Percentiles rank a stretch among this genome's conserved stretches.
phyloP scores from a whole-genome alignment of 35 echinoderm and acorn worm species.

The Amphiura filiformis region DNA sequence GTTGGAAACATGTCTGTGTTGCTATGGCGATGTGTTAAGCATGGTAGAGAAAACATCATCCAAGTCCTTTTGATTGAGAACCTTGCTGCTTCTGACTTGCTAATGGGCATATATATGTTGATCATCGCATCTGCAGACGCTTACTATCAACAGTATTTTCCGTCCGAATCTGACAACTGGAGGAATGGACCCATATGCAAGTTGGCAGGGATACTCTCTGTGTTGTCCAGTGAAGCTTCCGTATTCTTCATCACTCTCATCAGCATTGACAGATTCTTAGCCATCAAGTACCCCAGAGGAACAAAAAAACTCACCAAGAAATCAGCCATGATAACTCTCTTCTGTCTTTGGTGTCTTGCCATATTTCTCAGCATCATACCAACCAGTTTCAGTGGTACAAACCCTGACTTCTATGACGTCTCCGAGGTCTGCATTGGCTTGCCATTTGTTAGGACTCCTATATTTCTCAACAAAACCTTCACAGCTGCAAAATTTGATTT shows the following conservation, averaged over 20 bases:
- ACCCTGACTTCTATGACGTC: slow-evolving; percentile 20
- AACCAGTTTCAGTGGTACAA: not conserved
- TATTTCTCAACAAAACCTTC: slow-evolving; percentile 19
- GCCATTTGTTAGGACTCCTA: slow-evolving; percentile 41
- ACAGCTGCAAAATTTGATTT: not conserved
- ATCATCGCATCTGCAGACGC: not conserved
- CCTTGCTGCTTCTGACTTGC: not conserved
- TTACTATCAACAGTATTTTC: not conserved
- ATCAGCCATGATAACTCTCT: not conserved
- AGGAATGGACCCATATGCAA: slow-evolving; percentile 22
- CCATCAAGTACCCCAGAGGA: not conserved
- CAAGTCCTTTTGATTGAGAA: slow-evolving; percentile 8
- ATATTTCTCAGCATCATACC: slow-evolving; percentile 21
- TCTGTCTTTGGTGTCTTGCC: slow-evolving; percentile 19
- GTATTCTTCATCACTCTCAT: slow-evolving; percentile 54
- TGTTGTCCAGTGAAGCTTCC: slow-evolving; percentile 41
- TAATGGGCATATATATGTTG: not conserved
- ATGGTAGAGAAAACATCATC: not conserved
- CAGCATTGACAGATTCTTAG: slow-evolving; percentile 36
- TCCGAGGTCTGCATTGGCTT: slow-evolving; percentile 48
- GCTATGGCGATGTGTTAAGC: not conserved
- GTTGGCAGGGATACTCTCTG: slow-evolving; percentile 28
- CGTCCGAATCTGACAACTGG: slow-evolving; percentile 12
- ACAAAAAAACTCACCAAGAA: not conserved
- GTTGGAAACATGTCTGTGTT: not conserved